phyloP scores from a whole-genome alignment of 2,797 vertebrate species.

The Acropternis orthonyx region DNA sequence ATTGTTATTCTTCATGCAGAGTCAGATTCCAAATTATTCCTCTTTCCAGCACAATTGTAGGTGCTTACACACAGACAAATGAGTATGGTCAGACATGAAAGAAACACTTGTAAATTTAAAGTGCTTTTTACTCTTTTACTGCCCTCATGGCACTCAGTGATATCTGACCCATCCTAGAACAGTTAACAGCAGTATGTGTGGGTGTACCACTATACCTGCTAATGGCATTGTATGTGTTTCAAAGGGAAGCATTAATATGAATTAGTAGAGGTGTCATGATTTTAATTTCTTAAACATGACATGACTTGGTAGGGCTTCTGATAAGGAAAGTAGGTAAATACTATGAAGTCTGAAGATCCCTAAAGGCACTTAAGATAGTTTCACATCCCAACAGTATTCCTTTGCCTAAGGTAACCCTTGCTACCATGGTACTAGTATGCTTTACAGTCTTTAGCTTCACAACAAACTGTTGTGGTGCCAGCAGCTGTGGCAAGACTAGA shows the following conservation, averaged over 20 bases:
- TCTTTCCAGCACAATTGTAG: neutral
- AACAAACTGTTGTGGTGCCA: neutral
- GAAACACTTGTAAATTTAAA: neutral
- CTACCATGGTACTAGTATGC: neutral
- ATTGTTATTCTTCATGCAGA: neutral
- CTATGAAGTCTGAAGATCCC: neutral
- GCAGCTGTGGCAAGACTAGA: neutral
- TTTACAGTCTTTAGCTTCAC: neutral
- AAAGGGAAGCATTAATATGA: neutral
- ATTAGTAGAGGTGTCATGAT: neutral
- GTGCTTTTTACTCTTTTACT: neutral
- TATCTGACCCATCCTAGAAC: neutral
- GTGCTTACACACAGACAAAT: neutral
- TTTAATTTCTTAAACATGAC: constrained; percentile 18
- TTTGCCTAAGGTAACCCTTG: neutral
- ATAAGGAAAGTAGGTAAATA: neutral
- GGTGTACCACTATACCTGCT: neutral
- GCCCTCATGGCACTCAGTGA: neutral
- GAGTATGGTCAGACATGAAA: neutral
- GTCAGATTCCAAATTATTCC: neutral
- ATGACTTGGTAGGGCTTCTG: neutral
- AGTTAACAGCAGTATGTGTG: neutral
- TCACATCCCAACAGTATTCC: neutral
- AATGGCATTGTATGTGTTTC: neutral
- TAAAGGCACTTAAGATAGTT: neutral